Percentiles rank a stretch among this genome's conserved stretches.
Conservation (phyloP, 1,140 invertebrate species). For the Thaumetopoea pityocampa region DNA sequence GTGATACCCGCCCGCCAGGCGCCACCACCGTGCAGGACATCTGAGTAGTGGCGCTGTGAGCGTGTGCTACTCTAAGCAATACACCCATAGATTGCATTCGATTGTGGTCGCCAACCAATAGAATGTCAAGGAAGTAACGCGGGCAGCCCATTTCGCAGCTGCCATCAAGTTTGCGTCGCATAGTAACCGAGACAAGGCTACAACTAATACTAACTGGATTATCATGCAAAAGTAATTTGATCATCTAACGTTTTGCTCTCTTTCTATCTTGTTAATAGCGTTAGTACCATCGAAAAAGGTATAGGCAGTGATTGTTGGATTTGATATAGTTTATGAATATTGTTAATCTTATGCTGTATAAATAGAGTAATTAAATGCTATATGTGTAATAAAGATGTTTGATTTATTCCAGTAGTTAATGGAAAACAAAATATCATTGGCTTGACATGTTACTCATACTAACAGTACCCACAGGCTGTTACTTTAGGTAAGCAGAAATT, state of each 20-base stretch:
- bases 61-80: too few species aligned
- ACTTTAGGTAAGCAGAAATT: constrained; percentile 61
- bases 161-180: too few species aligned
- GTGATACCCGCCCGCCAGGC: too few species aligned
- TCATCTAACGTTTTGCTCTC: constrained; percentile 63
- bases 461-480: constrained; percentile 35
- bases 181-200: too few species aligned
- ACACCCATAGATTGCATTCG: too few species aligned
- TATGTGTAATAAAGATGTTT: constrained; percentile 67
- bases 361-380: constrained; percentile 75
- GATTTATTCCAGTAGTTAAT: constrained; percentile 57
- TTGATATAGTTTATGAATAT: constrained; percentile 76
- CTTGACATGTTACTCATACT: constrained; percentile 32
- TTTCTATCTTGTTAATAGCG: constrained; percentile 62
- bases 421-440: constrained; percentile 26
- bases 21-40: too few species aligned
- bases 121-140: too few species aligned
- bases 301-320: constrained; percentile 74
- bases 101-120: too few species aligned
- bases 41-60: too few species aligned
- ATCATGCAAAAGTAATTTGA: constrained; percentile 38
- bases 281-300: constrained; percentile 68
- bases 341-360: constrained; percentile 75
- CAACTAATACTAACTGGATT: constrained; percentile 39
- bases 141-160: too few species aligned